Evolutionary conservation across 2,797 vertebrate genomes (phyloP).

Genomic region (Lateolabrax maculatus): DNA sequence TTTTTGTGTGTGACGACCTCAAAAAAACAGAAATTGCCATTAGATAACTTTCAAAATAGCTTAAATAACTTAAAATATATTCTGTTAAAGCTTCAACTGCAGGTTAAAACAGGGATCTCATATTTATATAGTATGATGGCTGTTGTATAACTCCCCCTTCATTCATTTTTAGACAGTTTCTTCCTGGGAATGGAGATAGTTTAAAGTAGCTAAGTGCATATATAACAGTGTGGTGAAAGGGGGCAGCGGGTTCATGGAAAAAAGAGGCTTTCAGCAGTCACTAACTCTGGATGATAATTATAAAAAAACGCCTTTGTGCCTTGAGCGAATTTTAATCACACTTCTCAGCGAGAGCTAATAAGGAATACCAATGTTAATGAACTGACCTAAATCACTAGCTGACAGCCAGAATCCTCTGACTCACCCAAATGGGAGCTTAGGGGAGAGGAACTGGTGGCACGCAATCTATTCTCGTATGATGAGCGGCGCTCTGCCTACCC

Average conservation of each 20-base stretch:
- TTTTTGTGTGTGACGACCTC: not conserved
- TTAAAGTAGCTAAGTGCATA: constrained; percentile 8
- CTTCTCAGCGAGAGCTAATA: constrained; percentile 31
- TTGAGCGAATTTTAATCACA: constrained; percentile 36
- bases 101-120: not conserved
- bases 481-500: constrained; percentile 81
- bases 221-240: not conserved
- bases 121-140: not conserved
- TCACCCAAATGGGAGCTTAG: constrained; percentile 34
- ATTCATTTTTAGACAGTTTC: not conserved
- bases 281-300: constrained; percentile 18
- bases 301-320: constrained; percentile 25
- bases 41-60: no score
- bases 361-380: constrained; percentile 48
- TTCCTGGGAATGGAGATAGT: not conserved
- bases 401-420: constrained; percentile 49
- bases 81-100: not conserved
- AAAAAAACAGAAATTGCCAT: no score
- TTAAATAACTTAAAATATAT: not conserved
- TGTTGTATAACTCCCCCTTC: not conserved
- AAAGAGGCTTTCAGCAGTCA: constrained; percentile 19
- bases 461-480: not conserved
- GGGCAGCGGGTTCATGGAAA: constrained; percentile 3
- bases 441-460: constrained; percentile 19
- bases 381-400: constrained; percentile 59